Evolutionary conservation across 2,888 invertebrate genomes (phyloP).

Genomic region (Frankliniella intonsa): DNA sequence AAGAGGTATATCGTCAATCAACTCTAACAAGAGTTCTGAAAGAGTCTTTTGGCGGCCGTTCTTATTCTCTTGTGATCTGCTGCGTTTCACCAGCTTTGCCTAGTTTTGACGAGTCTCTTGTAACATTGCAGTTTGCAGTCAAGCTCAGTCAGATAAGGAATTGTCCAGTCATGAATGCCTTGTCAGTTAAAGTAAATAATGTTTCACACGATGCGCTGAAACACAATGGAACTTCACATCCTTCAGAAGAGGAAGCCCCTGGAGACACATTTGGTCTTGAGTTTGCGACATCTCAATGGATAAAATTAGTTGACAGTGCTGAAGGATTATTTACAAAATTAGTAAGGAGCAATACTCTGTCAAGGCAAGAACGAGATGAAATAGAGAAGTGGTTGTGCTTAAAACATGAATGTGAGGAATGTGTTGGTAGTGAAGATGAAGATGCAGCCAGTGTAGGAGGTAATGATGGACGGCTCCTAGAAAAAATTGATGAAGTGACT

Average conservation of each 20-base stretch:
- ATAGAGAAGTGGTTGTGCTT: slow-evolving; percentile 77
- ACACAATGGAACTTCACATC: slow-evolving; percentile 35
- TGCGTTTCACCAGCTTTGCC: slow-evolving; percentile 65
- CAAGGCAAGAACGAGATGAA: slow-evolving; percentile 68
- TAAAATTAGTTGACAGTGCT: slow-evolving; percentile 76
- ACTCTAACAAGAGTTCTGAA: slow-evolving; percentile 64
- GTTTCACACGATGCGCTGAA: slow-evolving; percentile 34
- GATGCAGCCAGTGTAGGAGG: slow-evolving; percentile 47
- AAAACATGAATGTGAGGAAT: slow-evolving; percentile 84
- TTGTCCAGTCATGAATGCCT: slow-evolving; percentile 66
- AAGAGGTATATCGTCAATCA: slow-evolving; percentile 48
- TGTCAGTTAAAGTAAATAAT: slow-evolving; percentile 35
- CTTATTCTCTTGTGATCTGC: slow-evolving; percentile 66
- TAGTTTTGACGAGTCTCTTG: slow-evolving; percentile 63
- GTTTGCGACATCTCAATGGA: slow-evolving; percentile 78
- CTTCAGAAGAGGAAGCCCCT: slow-evolving; percentile 35
- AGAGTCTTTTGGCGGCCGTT: slow-evolving; percentile 71
- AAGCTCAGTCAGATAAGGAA: slow-evolving; percentile 49
- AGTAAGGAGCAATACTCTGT: slow-evolving; percentile 63
- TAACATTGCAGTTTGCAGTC: slow-evolving; percentile 57
- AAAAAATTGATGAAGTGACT: slow-evolving; percentile 54
- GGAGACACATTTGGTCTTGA: slow-evolving; percentile 64
- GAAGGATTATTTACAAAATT: slow-evolving; percentile 77
- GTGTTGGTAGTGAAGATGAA: slow-evolving; percentile 57
- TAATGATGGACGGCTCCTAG: slow-evolving; percentile 52